A percentile compares a stretch with the other conserved stretches of the same genome.
These are phyloP conservation scores for Anodontia alba DNA, from an alignment of 2,888 invertebrate species.

Conservation along the genomic window DNA sequence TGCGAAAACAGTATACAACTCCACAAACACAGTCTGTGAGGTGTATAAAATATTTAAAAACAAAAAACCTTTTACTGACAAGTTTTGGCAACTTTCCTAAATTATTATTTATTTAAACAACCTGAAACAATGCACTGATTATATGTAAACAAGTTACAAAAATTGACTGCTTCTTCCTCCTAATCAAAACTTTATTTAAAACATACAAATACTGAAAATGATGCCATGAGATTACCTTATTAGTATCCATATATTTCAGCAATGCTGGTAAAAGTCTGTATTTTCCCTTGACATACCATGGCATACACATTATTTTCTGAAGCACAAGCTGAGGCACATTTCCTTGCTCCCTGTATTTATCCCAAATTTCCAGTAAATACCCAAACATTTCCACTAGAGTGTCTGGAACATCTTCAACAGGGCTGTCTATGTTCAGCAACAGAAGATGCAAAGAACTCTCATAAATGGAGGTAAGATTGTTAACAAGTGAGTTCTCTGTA, in stretches of 20 bases:
- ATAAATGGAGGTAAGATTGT: conserved; percentile 34
- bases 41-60: too few relatives aligned
- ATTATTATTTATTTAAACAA: too few relatives aligned
- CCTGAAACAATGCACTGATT: too few relatives aligned
- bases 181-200: too few relatives aligned
- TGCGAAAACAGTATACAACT: too few relatives aligned
- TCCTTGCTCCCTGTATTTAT: conserved; percentile 33
- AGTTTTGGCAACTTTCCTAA: too few relatives aligned
- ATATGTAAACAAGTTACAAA: too few relatives aligned
- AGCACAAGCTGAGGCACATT: conserved; percentile 45
- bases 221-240: conserved; percentile 58
- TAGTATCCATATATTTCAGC: conserved; percentile 67
- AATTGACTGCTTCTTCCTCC: too few relatives aligned
- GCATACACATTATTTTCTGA: conserved; percentile 57
- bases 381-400: conserved; percentile 70
- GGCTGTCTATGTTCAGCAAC: conserved; percentile 80
- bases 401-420: conserved; percentile 81
- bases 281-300: conserved; percentile 79
- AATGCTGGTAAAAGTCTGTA: conserved; percentile 75
- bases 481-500: conserved; percentile 15
- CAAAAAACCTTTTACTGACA: too few relatives aligned
- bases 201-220: too few relatives aligned
- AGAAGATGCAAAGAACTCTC: conserved; percentile 70
- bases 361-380: conserved; percentile 68
- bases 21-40: too few relatives aligned